A percentile compares a stretch with the other conserved stretches of the same genome.
phyloP scores from a whole-genome alignment of 1,140 invertebrate species.

The Marisa cornuarietis region DNA sequence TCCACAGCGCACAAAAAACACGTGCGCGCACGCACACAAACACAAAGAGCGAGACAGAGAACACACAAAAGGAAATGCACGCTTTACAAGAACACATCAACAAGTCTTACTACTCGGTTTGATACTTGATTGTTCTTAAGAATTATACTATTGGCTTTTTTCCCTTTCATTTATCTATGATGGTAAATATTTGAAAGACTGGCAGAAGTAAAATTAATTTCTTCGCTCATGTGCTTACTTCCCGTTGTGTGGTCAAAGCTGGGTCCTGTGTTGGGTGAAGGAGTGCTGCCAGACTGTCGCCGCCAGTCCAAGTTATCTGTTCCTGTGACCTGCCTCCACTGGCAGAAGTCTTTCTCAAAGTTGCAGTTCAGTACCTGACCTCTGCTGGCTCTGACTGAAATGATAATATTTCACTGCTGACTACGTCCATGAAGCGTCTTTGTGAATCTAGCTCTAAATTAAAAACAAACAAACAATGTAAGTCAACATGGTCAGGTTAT shows the following conservation, averaged over 20 bases:
- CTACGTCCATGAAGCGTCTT: background rate
- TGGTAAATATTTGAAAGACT: background rate
- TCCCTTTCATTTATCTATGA: background rate
- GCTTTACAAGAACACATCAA: background rate
- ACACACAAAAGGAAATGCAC: background rate
- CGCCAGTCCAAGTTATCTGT: conserved; percentile 57
- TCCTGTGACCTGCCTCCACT: conserved; percentile 75
- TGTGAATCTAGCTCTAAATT: background rate
- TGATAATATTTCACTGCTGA: background rate
- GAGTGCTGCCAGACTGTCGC: conserved; percentile 35
- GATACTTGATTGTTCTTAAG: background rate
- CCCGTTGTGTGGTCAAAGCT: conserved; percentile 57
- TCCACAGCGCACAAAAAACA: too few species aligned
- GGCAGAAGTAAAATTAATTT: background rate
- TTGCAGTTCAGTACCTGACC: conserved; percentile 42
- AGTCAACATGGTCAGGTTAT: too few species aligned
- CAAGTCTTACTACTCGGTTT: background rate
- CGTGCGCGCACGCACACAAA: too few species aligned
- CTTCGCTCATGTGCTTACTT: conserved; percentile 3
- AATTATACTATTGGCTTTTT: background rate
- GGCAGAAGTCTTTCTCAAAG: conserved; percentile 72
- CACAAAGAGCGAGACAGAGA: too few species aligned
- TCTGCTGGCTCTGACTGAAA: conserved; percentile 7
- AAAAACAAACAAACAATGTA: background rate
- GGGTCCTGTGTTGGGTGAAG: conserved; percentile 44